Percentiles rank a stretch among this genome's conserved stretches.
Evolutionary conservation across 2,888 invertebrate genomes (phyloP).

Genomic region (Eueremaeus valkanovi): DNA sequence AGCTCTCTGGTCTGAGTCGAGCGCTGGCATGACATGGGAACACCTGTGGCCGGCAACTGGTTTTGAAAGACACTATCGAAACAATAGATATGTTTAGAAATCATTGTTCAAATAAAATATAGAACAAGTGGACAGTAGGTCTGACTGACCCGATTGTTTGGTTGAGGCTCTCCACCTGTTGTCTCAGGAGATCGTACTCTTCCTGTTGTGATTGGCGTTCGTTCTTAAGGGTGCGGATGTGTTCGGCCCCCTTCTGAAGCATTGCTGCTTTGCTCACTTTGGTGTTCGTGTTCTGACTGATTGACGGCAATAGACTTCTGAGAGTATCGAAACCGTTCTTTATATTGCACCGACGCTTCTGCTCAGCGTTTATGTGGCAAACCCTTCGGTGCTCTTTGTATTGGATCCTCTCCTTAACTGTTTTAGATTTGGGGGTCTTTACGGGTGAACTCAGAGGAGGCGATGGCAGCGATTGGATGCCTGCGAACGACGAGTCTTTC

Average conservation of each 20-base stretch:
- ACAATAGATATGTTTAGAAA: conserved; percentile 19
- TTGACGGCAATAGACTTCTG: conserved; percentile 83
- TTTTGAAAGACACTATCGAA: conserved; percentile 80
- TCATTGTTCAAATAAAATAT: too few relatives aligned
- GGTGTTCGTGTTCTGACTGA: conserved; percentile 76
- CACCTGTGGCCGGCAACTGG: conserved; percentile 90
- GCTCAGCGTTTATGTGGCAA: conserved; percentile 91
- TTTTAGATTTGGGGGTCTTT: conserved; percentile 46
- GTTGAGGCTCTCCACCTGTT: conserved; percentile 83
- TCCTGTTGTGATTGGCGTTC: conserved; percentile 79
- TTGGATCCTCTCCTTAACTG: conserved; percentile 50
- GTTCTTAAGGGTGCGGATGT: conserved; percentile 78
- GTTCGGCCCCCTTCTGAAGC: conserved; percentile 87
- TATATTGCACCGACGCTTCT: conserved; percentile 90
- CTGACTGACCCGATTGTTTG: too few relatives aligned
- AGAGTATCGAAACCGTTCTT: conserved; percentile 94
- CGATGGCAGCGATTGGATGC: conserved; percentile 3
- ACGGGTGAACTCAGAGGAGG: conserved; percentile 11
- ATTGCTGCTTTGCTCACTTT: conserved; percentile 89
- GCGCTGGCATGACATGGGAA: conserved; percentile 82
- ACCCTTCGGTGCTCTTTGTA: conserved; percentile 67
- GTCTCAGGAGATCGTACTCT: conserved; percentile 78
- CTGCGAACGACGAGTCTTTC: background rate
- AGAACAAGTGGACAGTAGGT: too few relatives aligned
- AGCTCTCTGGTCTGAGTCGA: conserved; percentile 87